Conservation (phyloP, 2,888 invertebrate genomes). For the Tetheella fluctuosa region DNA sequence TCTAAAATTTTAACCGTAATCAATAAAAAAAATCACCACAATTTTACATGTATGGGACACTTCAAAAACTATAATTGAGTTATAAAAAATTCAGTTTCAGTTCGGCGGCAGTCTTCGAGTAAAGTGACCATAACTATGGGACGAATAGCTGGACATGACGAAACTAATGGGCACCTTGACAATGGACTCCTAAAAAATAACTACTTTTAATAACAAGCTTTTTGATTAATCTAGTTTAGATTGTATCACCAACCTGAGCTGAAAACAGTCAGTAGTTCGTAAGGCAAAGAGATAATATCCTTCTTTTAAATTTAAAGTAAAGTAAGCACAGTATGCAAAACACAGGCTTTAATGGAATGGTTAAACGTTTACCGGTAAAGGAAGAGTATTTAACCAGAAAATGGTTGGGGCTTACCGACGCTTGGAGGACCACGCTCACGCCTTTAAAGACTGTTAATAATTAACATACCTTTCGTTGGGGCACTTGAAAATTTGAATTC, state of each 20-base stretch:
- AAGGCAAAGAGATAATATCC: conserved; percentile 30
- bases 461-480: conserved; percentile 13
- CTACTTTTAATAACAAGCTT: too few species aligned
- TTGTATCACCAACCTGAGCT: neutral
- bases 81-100: too few species aligned
- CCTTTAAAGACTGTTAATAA: neutral
- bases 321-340: conserved; percentile 43
- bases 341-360: conserved; percentile 46
- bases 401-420: conserved; percentile 27
- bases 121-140: too few species aligned
- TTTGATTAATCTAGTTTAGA: neutral
- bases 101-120: too few species aligned
- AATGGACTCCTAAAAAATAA: too few species aligned
- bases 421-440: neutral
- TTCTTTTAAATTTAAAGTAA: conserved; percentile 43
- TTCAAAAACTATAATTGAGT: too few species aligned
- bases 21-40: too few species aligned
- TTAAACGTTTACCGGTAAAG: conserved; percentile 45
- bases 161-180: too few species aligned
- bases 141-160: too few species aligned
- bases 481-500: conserved; percentile 25
- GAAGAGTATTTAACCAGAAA: conserved; percentile 39
- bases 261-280: conserved; percentile 27
- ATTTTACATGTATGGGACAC: too few species aligned
- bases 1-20: too few species aligned